These are phyloP conservation scores for Seriola quinqueradiata DNA, from an alignment of 2,113 vertebrate species.

Conservation along the genomic window DNA sequence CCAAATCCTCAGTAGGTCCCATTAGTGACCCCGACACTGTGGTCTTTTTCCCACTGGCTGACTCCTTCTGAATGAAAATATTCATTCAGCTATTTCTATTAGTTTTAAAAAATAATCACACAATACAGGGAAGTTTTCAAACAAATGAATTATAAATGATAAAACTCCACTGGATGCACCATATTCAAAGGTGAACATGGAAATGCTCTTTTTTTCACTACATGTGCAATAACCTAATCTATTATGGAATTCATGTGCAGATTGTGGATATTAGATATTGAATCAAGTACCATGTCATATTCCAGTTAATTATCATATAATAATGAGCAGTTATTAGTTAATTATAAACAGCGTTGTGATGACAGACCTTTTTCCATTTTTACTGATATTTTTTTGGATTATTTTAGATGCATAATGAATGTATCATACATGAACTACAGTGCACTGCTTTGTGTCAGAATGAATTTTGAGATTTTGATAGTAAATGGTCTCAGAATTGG, in stretches of 20 bases:
- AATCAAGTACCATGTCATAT: neutral
- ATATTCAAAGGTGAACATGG: neutral
- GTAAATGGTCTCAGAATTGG: too few species aligned
- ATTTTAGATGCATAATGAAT: too few species aligned
- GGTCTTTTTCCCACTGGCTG: neutral
- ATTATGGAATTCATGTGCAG: neutral
- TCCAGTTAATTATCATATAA: too few species aligned
- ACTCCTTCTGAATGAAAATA: conserved; percentile 18
- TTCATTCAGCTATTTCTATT: neutral
- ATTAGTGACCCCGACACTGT: conserved; percentile 5
- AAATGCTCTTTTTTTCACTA: conserved; percentile 8
- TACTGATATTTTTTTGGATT: too few species aligned
- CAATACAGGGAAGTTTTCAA: neutral
- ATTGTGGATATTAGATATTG: neutral
- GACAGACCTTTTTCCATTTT: neutral
- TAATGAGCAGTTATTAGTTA: neutral
- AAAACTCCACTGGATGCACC: conserved; percentile 20
- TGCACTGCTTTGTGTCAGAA: too few species aligned
- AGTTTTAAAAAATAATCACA: neutral
- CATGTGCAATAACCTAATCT: neutral
- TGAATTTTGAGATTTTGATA: too few species aligned
- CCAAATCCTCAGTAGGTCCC: conserved; percentile 8
- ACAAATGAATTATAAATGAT: conserved; percentile 36
- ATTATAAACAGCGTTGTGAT: neutral
- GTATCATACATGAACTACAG: too few species aligned